Evolutionary conservation across 2,888 invertebrate species (phyloP), one percentile per base, ranked within the genome.

Genomic region (Orthosia gothica): DNA sequence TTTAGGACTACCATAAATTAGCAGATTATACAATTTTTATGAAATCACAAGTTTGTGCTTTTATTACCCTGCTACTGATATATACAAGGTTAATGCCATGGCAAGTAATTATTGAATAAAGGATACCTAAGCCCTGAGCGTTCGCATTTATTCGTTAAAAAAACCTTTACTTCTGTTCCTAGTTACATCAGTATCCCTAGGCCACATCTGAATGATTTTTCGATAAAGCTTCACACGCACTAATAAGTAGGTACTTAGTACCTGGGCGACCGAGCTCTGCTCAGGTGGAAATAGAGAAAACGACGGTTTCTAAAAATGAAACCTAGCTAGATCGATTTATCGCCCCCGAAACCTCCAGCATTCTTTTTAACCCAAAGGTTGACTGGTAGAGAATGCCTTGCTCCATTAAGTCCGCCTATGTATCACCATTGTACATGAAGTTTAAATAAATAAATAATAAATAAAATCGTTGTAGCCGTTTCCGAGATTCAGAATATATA

Each of bases 51-150:
- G 47, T 23, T 23, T 62, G 47, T 49, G 62, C 11, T 11, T 16
- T 16, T 49, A 49, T 62, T 47, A 47, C 7, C 9, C 40, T 40
- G 9, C 40, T 23, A 65, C 16, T 16, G 52, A 54, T 54, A 40
- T 52, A 45, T 40, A 40, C 66, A 55, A 66, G 16, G 66, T 54
- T 40, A 23, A 40, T 65, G 40, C 16, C 40, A 40, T 40, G 20
- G 20, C 12, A 45, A 18, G 9, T 66, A 18, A 54, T 20, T 32
- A 40, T 65, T 65, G 11, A 65, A 65, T 18, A 16, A 18, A 20
- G 18, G 12, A 12, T 20, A 20, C 20, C 16, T 18, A 23, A 47
- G 15, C 15, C 2, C 11, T 26, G 49, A 61, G 23, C 32, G 15
- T 15, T 16, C 0, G 16, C 26, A 16, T 23, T 26, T 16, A 54